Evolutionary conservation across 1,140 invertebrate genomes (phyloP), one percentile per base, ranked within the genome.

Genomic region (Yoshiicerus persimilis): DNA sequence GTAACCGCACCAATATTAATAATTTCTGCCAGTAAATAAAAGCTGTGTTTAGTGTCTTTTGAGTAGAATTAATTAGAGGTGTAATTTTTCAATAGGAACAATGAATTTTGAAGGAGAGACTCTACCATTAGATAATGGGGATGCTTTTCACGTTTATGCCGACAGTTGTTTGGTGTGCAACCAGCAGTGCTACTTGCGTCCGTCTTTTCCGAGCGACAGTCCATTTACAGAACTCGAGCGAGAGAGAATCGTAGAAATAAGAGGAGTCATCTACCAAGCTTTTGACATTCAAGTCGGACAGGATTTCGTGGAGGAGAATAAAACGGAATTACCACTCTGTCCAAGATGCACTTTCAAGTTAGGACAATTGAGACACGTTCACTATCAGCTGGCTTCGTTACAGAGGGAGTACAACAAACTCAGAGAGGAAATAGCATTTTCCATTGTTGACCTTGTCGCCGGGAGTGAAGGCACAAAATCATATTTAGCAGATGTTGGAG

Each of bases 401-500:
- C 56, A 90, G 25, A 36, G 75, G 62, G 87, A 90, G 25, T 89
- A 87, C 77, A 36, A 88, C 13, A 83, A 85, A 66, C n/a, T 90
- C 16, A 34, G 41, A 34, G 86, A 90, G 34, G 87, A 84, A 34
- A 62, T 90, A 25, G 89, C 89, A n/a, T 89, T 86, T 32, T 86
- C 87, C 13, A 89, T 90, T 70, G 87, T 88, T 16, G 89, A 90
- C 64, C 25, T 88, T 36, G 88, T 90, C 0, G 88, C 56, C 34
- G 86, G 86, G 0, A 84, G 87, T 87, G 75, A 34, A 47, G 86
- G 75, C 13, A 25, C 34, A 4, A 64, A 87, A 87, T 80, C 75
- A 2, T 80, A 34, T 80, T 34, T 80, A 10, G 62, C 86, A 80
- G 41, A 88, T 9, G 34, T 88, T 30, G 27, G 39, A n/a, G 32